phyloP scores from a whole-genome alignment of 2,113 vertebrate genomes.

The Esox niger region DNA sequence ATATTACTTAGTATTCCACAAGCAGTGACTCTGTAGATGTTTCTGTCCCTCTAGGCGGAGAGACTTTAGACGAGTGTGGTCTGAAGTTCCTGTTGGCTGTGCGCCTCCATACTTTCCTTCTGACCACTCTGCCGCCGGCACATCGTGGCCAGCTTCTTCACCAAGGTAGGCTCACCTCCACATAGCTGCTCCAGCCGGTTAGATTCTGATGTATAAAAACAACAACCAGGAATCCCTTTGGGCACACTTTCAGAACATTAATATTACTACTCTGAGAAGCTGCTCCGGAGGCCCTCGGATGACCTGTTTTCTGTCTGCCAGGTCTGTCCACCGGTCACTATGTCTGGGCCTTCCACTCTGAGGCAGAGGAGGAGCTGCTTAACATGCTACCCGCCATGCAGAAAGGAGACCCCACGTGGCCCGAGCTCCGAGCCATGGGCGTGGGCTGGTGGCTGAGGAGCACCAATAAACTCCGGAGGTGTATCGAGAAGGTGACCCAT shows the following conservation, averaged over 20 bases:
- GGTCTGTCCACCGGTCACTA: conserved; percentile 94
- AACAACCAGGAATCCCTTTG: no score
- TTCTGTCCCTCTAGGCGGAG: conserved; percentile 78
- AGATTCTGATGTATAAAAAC: no score
- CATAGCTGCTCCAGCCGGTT: background rate
- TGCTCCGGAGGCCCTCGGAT: background rate
- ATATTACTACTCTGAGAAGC: no score
- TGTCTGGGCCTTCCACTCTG: conserved; percentile 98
- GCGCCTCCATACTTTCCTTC: conserved; percentile 91
- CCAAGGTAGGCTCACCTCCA: conserved; percentile 79
- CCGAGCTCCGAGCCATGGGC: conserved; percentile 94
- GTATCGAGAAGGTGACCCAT: conserved; percentile 88
- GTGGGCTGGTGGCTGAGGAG: conserved; percentile 97
- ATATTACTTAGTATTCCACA: no score
- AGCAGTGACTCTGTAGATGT: background rate
- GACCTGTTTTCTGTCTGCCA: conserved; percentile 42
- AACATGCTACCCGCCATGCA: conserved; percentile 90
- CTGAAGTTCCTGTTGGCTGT: conserved; percentile 94
- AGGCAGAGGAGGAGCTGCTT: conserved; percentile 92
- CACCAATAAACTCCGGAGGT: conserved; percentile 84
- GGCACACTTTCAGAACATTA: no score
- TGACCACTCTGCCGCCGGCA: conserved; percentile 87
- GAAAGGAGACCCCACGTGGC: conserved; percentile 86
- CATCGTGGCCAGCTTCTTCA: conserved; percentile 85
- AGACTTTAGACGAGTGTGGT: conserved; percentile 96